Base-by-base conservation (phyloP, 2,888 invertebrate species). In the Mallateleia sp. region DNA sequence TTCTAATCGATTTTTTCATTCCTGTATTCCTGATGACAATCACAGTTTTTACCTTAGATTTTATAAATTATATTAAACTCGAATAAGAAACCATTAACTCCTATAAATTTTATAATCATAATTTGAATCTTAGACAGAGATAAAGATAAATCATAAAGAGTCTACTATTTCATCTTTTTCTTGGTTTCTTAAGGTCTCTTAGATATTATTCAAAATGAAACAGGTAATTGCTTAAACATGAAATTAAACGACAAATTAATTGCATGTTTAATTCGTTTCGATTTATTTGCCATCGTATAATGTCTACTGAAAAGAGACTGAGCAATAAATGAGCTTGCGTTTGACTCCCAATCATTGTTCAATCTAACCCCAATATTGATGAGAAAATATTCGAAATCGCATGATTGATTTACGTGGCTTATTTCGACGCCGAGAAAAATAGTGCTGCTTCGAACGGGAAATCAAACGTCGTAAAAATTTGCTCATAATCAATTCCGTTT, bases 121-220 rank as follows among this genome's bases (percentile, higher is more conserved):
- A 58, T 18, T 58, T 72, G 24, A 34, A 42, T 54, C 38, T 24
- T 38, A 66, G 47, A 58, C 4, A 11, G 42, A 38, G 8, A 1
- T 38, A 42, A 42, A 45, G 60, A 62, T 71, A 52, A 80, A 58
- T 28, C 28, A 52, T 22, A 6, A 58, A 67, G 66, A 18, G 77
- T 72, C 77, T 78, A 72, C 72, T 11, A 28, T 50, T 66, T 8
- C 66, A 62, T 54, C 83, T 84, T 71, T 84, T 84, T 78, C 77
- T 84, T 84, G 78, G 66, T 84, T 72, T 78, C 84, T 84, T 84
- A 84, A 84, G 84, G 84, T 82, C 82, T 82, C 75, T 82, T 79
- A 71, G 28, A 79, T 60, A 25, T 47, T 47, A 28, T 38, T 71
- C 38, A 52, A 52, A 52, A 52, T 11, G 24, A 52, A 14, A 54